A percentile compares a stretch with the other conserved stretches of the same genome.
Conservation (phyloP, 37 sponge, comb jelly and placozoan genomes). For the Bolinopsis microptera region DNA sequence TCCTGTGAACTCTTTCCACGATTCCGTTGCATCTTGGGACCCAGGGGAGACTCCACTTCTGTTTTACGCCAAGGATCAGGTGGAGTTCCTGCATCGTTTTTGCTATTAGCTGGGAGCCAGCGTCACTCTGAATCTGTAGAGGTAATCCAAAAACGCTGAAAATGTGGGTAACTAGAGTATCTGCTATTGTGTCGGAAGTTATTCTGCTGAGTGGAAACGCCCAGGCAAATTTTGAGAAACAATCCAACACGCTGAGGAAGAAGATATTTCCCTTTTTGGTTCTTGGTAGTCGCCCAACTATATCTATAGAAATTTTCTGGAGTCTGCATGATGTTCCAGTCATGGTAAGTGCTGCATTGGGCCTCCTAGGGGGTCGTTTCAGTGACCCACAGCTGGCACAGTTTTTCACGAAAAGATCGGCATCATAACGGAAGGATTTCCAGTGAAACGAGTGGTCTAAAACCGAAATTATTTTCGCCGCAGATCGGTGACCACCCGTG, state of each 20-base stretch:
- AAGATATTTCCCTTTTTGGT: neutral
- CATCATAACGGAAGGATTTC: neutral
- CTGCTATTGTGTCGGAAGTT: neutral
- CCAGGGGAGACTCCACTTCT: no score
- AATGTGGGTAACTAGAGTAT: neutral
- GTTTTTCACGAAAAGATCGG: neutral
- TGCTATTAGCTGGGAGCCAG: no score
- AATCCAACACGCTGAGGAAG: neutral
- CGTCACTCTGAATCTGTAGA: neutral
- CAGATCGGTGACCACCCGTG: neutral
- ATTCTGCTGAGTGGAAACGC: neutral
- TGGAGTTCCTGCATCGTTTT: no score
- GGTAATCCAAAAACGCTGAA: neutral
- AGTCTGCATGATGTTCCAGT: neutral
- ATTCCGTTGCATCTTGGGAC: no score
- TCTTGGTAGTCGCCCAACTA: neutral
- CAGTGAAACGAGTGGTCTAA: neutral
- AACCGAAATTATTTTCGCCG: neutral
- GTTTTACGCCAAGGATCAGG: no score
- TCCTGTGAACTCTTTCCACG: neutral
- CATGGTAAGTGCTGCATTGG: no score
- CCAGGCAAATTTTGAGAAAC: neutral
- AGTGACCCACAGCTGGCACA: neutral
- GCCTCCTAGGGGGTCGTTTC: no score
- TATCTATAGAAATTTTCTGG: neutral